Evolutionary conservation across 2,113 vertebrate genomes (phyloP).

Genomic region (Mesembrinibis cayennensis): DNA sequence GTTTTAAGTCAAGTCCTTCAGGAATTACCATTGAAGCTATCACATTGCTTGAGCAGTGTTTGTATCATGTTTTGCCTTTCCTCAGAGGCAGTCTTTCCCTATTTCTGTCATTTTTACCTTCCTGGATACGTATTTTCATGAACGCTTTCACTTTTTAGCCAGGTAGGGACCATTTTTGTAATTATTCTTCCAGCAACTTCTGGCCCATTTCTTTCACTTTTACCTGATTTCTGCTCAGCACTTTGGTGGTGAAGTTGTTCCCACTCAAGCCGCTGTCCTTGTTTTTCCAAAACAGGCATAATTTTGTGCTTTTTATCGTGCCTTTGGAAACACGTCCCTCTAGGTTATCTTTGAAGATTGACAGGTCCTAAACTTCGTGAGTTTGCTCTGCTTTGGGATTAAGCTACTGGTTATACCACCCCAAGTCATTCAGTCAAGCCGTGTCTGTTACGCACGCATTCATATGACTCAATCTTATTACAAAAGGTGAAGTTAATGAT

Average conservation of each 20-base stretch:
- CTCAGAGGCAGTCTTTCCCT: neutral
- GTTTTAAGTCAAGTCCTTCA: neutral
- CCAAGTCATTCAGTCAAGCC: neutral
- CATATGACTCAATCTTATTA: neutral
- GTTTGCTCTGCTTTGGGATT: neutral
- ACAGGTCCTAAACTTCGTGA: neutral
- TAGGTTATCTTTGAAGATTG: neutral
- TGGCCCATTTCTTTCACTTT: neutral
- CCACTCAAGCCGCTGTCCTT: neutral
- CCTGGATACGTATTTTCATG: neutral
- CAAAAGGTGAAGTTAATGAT: neutral
- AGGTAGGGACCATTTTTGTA: neutral
- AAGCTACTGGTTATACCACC: neutral
- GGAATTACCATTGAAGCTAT: neutral
- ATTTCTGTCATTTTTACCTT: neutral
- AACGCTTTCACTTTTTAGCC: neutral
- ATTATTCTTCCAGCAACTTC: neutral
- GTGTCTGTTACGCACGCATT: fast-evolving
- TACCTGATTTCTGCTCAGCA: neutral
- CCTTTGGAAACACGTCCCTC: neutral
- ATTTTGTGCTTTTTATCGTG: neutral
- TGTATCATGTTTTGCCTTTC: neutral
- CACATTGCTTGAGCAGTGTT: neutral
- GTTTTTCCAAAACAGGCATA: neutral
- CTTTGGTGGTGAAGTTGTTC: neutral